Base-by-base conservation (phyloP, 2,797 vertebrate species). In the Scolopax bukidnonensis region DNA sequence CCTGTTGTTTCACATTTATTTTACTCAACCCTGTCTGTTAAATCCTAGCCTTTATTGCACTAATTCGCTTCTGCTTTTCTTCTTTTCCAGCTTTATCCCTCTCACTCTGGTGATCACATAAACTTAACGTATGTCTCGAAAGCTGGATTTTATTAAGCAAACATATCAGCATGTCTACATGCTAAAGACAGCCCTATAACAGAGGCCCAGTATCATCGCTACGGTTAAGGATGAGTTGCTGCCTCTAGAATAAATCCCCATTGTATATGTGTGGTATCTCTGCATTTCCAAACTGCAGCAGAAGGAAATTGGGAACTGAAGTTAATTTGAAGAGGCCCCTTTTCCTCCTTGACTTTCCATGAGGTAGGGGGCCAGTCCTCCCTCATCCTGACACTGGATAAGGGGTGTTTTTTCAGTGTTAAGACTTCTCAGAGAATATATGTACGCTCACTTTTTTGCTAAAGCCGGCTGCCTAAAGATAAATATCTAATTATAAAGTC, bases 1-100 rank as follows among this genome's bases (percentile, higher is more conserved):
- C 96, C 95, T 98, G 97, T 98, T 97, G 96, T 96, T 97, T 97
- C 90, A 95, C 94, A 90, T 81, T 96, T 94, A 92, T 93, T 97
- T 95, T 96, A 92, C 90, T 97, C 94, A 96, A 82, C 84, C 85
- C 79, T 56, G 79, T 90, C 91, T 94, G 84, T 87, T 97, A 97
- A 97, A 97, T 96, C 86, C 79, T 47, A 90, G 87, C 90, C 94
- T 94, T 97, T 93, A 97, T 93, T 96, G 95, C 94, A 93, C 71
- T 96, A 96, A 97, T 97, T 97, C 47, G 48, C 90, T 86, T 57
- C 67, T 74, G 95, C 93, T 95, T 97, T 97, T 97, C 95, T 97
- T 97, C 94, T 96, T 90, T 95, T 95, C 93, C 92, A 91, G 96
- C 82, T 95, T 94, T 94, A 97, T 93, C 91, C 87, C 94, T 95